Percentiles rank a stretch among this genome's conserved stretches.
Conservation (phyloP, 2,888 invertebrate species). For the Heteromyza rotundicornis region DNA sequence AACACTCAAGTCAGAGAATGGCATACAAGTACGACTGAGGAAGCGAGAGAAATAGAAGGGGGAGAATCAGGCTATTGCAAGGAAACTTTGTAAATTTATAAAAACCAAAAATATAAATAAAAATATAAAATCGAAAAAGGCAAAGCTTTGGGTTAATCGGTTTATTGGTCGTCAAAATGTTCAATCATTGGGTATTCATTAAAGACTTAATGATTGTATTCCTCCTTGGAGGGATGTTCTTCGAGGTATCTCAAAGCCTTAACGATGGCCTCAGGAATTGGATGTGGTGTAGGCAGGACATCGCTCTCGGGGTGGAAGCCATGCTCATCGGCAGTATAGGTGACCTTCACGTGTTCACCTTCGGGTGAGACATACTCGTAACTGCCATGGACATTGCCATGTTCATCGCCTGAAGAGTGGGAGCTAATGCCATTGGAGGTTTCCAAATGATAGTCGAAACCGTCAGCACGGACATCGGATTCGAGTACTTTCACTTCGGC, state of each 20-base stretch:
- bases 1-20: conserved; percentile 63
- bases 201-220: too few species aligned
- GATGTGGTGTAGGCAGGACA: conserved; percentile 37
- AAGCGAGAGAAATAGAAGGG: conserved; percentile 26
- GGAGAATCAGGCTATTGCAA: background rate
- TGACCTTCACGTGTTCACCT: conserved; percentile 44
- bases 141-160: too few species aligned
- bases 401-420: conserved; percentile 44
- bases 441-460: conserved; percentile 43
- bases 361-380: conserved; percentile 50
- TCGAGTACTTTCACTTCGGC: conserved; percentile 32
- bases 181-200: too few species aligned
- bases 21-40: conserved; percentile 61
- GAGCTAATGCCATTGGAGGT: conserved; percentile 45
- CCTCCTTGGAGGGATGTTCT: conserved; percentile 31
- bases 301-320: conserved; percentile 44
- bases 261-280: conserved; percentile 39
- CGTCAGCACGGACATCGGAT: conserved; percentile 46
- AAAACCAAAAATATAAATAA: background rate
- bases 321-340: conserved; percentile 51
- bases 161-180: too few species aligned
- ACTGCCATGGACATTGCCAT: conserved; percentile 51
- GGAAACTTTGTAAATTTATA: conserved; percentile 3
- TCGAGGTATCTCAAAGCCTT: conserved; percentile 36
- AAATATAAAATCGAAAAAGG: too few species aligned